Evolutionary conservation across 2,113 vertebrate species (phyloP).

Genomic region (Rhinoptilus africanus): DNA sequence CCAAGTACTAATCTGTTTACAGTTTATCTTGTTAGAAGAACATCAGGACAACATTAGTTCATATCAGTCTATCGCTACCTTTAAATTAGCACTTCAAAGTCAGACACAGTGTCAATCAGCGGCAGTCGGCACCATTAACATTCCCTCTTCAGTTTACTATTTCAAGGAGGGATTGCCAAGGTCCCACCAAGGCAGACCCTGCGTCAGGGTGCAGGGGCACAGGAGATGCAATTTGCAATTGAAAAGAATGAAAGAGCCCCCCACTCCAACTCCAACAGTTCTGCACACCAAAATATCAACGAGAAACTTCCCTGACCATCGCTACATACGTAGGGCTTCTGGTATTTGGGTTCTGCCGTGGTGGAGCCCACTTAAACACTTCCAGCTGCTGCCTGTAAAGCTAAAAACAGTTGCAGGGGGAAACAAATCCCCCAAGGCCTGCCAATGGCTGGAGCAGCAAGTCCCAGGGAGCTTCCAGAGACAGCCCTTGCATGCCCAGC

Average conservation of each 20-base stretch:
- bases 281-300: neutral
- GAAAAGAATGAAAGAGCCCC: neutral
- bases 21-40: neutral
- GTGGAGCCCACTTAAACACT: neutral
- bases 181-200: neutral
- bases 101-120: neutral
- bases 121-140: neutral
- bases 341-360: neutral
- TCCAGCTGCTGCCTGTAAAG: neutral
- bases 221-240: rapidly evolving
- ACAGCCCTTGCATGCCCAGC: neutral
- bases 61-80: neutral
- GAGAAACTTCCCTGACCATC: neutral
- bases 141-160: neutral
- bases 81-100: neutral
- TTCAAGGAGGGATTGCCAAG: neutral
- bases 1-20: neutral
- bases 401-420: neutral
- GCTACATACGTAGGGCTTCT: rapidly evolving
- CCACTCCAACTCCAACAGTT: neutral
- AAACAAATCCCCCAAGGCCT: neutral
- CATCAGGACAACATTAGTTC: neutral
- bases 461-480: neutral
- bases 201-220: neutral
- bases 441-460: rapidly evolving